A percentile compares a stretch with the other conserved stretches of the same genome.
Evolutionary conservation across 2,888 invertebrate species (phyloP).

Genomic region (Prostheceraeus crozeri): DNA sequence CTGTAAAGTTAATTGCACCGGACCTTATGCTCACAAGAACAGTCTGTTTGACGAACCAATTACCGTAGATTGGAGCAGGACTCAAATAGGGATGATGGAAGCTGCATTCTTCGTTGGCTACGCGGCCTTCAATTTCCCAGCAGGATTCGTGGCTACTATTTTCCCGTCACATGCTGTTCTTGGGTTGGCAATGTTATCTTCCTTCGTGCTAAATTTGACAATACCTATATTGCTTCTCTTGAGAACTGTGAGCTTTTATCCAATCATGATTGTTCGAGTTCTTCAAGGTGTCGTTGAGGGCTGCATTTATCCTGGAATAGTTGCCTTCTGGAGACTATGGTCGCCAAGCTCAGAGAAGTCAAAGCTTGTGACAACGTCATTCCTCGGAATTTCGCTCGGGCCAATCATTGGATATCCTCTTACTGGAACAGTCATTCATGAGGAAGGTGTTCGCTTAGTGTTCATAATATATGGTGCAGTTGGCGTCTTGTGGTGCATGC

Average conservation of each 20-base stretch:
- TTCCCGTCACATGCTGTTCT: constrained; percentile 29
- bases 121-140: constrained; percentile 35
- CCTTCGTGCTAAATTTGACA: constrained; percentile 28
- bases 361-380: constrained; percentile 33
- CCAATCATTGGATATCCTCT: constrained; percentile 37
- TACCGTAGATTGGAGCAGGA: constrained; percentile 27
- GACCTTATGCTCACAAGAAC: neutral
- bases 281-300: constrained; percentile 38
- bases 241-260: neutral
- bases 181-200: constrained; percentile 28
- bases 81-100: constrained; percentile 35
- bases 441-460: constrained; percentile 12
- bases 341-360: constrained; percentile 32
- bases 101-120: constrained; percentile 35
- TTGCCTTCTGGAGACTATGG: constrained; percentile 34
- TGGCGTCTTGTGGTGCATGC: constrained; percentile 27
- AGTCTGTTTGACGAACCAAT: neutral
- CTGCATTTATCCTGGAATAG: constrained; percentile 33
- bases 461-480: constrained; percentile 34
- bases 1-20: constrained; percentile 31
- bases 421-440: constrained; percentile 22
- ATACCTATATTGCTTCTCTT: constrained; percentile 22
- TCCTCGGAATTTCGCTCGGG: constrained; percentile 36
- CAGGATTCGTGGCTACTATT: constrained; percentile 33
- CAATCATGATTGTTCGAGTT: constrained; percentile 20